Conservation (phyloP, 2,888 invertebrate genomes). For the Octodonta nipae region DNA sequence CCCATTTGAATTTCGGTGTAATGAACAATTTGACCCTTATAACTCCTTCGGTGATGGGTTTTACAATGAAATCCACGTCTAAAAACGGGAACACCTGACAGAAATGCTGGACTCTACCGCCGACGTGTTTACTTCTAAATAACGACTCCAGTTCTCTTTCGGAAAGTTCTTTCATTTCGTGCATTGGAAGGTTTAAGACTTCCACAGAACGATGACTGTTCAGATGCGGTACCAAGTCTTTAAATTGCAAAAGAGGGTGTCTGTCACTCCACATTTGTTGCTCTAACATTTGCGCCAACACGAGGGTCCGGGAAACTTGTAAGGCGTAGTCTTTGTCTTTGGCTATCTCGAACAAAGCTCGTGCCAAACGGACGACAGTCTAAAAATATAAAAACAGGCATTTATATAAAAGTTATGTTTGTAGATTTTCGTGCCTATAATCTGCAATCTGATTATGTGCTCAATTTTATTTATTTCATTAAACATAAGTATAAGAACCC, state of each 20-base stretch:
- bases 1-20: constrained; percentile 68
- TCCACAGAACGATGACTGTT: constrained; percentile 75
- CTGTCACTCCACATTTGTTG: constrained; percentile 79
- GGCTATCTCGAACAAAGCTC: constrained; percentile 89
- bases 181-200: constrained; percentile 57
- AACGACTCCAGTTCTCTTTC: constrained; percentile 72
- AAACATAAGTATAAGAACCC: too few species aligned
- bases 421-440: too few species aligned
- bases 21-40: constrained; percentile 70
- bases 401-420: too few species aligned
- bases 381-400: constrained; percentile 39
- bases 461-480: too few species aligned
- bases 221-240: constrained; percentile 47
- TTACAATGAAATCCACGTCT: constrained; percentile 69
- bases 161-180: constrained; percentile 74
- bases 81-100: constrained; percentile 74
- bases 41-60: constrained; percentile 91
- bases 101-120: constrained; percentile 63
- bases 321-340: constrained; percentile 68
- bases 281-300: constrained; percentile 86
- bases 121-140: constrained; percentile 64
- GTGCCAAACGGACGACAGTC: constrained; percentile 80
- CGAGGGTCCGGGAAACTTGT: constrained; percentile 72
- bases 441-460: too few species aligned
- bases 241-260: constrained; percentile 76